Conservation (phyloP, 2,888 invertebrate genomes). For the Mellilla xanthometata region DNA sequence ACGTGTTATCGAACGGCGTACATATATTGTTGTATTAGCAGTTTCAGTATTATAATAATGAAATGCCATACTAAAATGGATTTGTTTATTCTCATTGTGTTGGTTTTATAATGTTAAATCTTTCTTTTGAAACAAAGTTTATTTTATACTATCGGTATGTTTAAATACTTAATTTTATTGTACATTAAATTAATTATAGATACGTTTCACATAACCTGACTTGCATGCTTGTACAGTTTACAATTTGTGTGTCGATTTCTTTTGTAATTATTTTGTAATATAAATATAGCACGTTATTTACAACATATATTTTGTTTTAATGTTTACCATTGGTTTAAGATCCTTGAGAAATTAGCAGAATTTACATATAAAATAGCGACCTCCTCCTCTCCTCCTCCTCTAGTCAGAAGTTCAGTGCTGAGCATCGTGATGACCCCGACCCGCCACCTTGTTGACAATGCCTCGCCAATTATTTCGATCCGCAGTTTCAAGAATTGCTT, state of each 20-base stretch:
- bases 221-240: constrained; percentile 78
- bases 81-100: constrained; percentile 57
- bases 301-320: constrained; percentile 52
- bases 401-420: no score
- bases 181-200: constrained; percentile 68
- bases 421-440: no score
- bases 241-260: constrained; percentile 76
- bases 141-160: constrained; percentile 50
- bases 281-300: constrained; percentile 83
- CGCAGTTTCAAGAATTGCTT: no score
- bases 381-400: no score
- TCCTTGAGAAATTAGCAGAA: no score
- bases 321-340: constrained; percentile 6
- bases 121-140: constrained; percentile 59
- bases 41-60: constrained; percentile 76
- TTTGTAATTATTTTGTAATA: constrained; percentile 82
- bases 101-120: constrained; percentile 58
- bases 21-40: constrained; percentile 79
- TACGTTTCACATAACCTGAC: constrained; percentile 61
- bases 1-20: constrained; percentile 54
- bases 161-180: constrained; percentile 50
- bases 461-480: no score
- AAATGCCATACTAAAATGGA: constrained; percentile 80
- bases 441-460: no score
- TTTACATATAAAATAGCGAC: no score